These are phyloP conservation scores for Merops nubicus DNA, from an alignment of 2,113 vertebrate species.

Conservation along the genomic window DNA sequence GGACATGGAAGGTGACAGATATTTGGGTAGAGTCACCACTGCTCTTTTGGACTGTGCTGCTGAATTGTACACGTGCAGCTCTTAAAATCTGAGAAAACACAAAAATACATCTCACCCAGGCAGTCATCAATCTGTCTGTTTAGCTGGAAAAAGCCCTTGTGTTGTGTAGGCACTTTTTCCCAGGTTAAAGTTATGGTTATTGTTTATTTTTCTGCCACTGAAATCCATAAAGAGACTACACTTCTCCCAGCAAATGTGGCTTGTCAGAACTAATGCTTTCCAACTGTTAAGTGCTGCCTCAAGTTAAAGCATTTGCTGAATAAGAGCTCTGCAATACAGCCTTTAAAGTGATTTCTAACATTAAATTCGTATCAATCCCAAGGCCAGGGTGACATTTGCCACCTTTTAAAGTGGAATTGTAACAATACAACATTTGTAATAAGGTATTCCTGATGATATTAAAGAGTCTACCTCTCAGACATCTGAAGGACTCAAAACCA, in stretches of 20 bases:
- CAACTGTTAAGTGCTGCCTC: background rate
- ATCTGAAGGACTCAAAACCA: background rate
- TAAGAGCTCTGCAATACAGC: background rate
- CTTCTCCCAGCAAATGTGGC: background rate
- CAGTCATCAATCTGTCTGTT: background rate
- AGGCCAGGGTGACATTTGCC: background rate
- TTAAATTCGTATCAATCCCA: background rate
- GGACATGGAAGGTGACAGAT: background rate
- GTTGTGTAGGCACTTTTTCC: background rate
- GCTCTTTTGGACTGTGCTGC: rapidly evolving
- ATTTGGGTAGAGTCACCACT: background rate
- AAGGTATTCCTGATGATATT: background rate
- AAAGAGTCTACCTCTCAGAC: background rate
- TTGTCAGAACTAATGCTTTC: background rate
- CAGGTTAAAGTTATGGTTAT: background rate
- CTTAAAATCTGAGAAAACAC: background rate
- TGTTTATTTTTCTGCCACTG: background rate
- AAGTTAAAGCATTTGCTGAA: background rate
- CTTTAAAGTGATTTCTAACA: conserved; percentile 14
- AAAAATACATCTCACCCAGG: background rate
- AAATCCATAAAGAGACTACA: background rate
- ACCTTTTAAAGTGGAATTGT: background rate
- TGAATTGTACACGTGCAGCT: rapidly evolving
- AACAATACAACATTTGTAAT: background rate
- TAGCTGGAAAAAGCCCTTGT: background rate